Percentiles rank a stretch among this genome's conserved stretches.
Evolutionary conservation across 2,888 invertebrate species (phyloP).

Genomic region (Drosophila mulleri): DNA sequence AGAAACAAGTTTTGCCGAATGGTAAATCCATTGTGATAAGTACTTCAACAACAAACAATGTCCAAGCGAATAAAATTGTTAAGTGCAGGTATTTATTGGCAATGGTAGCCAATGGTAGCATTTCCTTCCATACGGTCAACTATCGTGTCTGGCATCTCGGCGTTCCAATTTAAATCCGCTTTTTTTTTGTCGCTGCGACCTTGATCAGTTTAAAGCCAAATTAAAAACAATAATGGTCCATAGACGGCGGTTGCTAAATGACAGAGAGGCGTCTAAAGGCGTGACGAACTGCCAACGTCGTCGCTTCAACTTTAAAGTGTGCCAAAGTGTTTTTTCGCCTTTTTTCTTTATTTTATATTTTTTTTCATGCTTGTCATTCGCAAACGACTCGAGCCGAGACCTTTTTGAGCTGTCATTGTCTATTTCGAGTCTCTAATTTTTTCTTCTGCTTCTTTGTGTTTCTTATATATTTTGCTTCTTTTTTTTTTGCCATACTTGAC

Average conservation of each 20-base stretch:
- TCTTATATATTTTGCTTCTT: not conserved
- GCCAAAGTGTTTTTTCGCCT: slow-evolving; percentile 44
- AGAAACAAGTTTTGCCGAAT: not conserved
- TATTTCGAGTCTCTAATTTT: slow-evolving; percentile 54
- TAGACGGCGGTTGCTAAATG: slow-evolving; percentile 54
- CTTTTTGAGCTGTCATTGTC: slow-evolving; percentile 71
- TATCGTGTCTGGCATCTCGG: slow-evolving; percentile 44
- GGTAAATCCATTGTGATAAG: slow-evolving; percentile 6
- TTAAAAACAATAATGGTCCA: slow-evolving; percentile 71
- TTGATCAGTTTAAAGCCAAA: slow-evolving; percentile 69
- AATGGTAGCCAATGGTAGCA: slow-evolving; percentile 20
- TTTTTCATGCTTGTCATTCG: slow-evolving; percentile 44
- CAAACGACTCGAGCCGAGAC: slow-evolving; percentile 54
- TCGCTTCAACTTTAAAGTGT: slow-evolving; percentile 65
- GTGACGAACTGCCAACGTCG: slow-evolving; percentile 72
- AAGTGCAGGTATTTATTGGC: slow-evolving; percentile 9
- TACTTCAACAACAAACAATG: slow-evolving; percentile 2
- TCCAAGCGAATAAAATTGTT: not conserved
- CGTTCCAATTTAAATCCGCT: slow-evolving; percentile 62
- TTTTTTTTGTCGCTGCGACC: slow-evolving; percentile 62
- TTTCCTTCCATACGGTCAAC: slow-evolving; percentile 36
- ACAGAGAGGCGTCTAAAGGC: slow-evolving; percentile 69
- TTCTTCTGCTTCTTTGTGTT: slow-evolving; percentile 11
- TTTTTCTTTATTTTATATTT: slow-evolving; percentile 12
- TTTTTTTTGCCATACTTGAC: not conserved